Evolutionary conservation across 2,113 vertebrate genomes (phyloP).

Genomic region (Gracilinanus agilis): DNA sequence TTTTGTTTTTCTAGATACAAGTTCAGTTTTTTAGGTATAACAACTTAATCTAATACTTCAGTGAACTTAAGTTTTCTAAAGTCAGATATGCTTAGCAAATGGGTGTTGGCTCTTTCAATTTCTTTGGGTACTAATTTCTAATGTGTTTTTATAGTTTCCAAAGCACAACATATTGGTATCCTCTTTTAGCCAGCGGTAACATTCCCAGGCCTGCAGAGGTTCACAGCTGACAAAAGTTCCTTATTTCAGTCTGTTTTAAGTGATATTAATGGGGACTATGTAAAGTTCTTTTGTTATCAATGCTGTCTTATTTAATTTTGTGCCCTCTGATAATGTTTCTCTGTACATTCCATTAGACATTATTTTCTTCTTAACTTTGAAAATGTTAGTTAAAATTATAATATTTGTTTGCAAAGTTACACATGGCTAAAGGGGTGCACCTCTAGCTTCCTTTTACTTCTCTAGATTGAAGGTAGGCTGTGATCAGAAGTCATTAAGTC

Average conservation of each 20-base stretch:
- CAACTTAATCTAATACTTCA: neutral
- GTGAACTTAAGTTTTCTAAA: neutral
- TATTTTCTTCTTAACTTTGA: neutral
- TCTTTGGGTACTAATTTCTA: neutral
- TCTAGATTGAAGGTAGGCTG: neutral
- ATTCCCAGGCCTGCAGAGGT: slow-evolving; percentile 29
- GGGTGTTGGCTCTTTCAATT: neutral
- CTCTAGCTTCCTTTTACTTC: neutral
- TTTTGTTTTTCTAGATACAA: neutral
- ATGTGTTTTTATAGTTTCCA: neutral
- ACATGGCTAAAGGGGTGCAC: neutral
- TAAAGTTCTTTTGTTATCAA: fast-evolving
- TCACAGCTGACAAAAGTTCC: neutral
- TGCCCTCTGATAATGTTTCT: neutral
- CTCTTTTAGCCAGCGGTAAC: slow-evolving; percentile 52
- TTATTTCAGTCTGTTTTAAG: slow-evolving; percentile 11
- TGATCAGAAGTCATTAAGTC: neutral
- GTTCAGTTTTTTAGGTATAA: neutral
- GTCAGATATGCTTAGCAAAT: neutral
- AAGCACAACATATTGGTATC: neutral
- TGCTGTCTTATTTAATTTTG: neutral
- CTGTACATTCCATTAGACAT: neutral
- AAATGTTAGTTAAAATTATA: neutral
- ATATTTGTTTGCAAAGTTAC: neutral
- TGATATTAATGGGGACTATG: neutral